These are phyloP conservation scores for Bombus terrestris DNA, from an alignment of 1,140 invertebrate species.

Conservation along the genomic window DNA sequence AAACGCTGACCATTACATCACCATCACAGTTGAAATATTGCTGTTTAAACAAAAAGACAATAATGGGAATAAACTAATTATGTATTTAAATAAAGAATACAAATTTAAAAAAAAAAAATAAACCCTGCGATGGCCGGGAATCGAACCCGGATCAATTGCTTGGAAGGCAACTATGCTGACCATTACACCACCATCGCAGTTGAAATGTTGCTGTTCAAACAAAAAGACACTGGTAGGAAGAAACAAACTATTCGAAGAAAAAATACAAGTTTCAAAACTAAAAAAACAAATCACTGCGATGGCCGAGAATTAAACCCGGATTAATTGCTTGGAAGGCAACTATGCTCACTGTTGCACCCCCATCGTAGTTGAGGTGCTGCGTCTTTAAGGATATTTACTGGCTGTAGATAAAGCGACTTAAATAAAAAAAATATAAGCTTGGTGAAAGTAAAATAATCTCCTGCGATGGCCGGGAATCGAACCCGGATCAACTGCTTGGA, in stretches of 20 bases:
- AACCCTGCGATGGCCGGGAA: conserved; percentile 92
- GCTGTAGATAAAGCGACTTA: no score
- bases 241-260: not conserved
- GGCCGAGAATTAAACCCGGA: conserved; percentile 97
- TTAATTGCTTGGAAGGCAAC: conserved; percentile 96
- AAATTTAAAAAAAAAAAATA: not conserved
- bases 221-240: fast-evolving
- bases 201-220: not conserved
- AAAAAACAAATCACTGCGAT: conserved; percentile 84
- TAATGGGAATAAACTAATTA: no score
- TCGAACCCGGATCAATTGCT: conserved; percentile 98
- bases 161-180: conserved; percentile 93
- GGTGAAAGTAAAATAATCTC: no score
- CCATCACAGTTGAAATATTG: not conserved
- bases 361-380: not conserved
- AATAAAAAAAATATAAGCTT: no score
- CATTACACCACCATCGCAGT: conserved; percentile 85
- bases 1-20: no score
- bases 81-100: no score
- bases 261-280: not conserved
- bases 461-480: conserved; percentile 96
- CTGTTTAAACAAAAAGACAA: no score
- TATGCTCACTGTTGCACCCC: conserved; percentile 90
- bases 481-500: conserved; percentile 97
- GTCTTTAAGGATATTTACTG: no score